Conservation (phyloP, 1,140 invertebrate genomes). For the Papilio dardanus region DNA sequence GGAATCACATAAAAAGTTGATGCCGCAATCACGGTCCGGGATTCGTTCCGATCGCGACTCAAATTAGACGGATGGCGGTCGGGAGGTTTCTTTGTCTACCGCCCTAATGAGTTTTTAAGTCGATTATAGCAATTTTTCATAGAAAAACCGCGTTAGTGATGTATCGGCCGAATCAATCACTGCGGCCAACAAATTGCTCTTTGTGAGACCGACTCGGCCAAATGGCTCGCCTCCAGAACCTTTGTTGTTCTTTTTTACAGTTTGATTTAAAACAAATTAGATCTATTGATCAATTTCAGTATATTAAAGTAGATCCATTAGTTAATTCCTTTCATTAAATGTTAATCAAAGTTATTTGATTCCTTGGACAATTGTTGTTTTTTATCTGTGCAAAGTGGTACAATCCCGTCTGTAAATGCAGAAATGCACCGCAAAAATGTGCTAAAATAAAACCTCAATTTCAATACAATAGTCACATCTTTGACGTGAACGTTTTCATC, state of each 20-base stretch:
- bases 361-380: not conserved
- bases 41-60: slow-evolving; percentile 74
- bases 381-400: not conserved
- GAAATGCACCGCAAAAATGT: not conserved
- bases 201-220: slow-evolving; percentile 53
- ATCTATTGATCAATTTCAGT: slow-evolving; percentile 31
- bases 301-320: not conserved
- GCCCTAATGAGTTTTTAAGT: slow-evolving; percentile 81
- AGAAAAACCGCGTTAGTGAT: slow-evolving; percentile 80
- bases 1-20: slow-evolving; percentile 63
- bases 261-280: slow-evolving; percentile 30
- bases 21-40: slow-evolving; percentile 67
- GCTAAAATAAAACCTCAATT: slow-evolving; percentile 27
- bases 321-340: slow-evolving; percentile 11
- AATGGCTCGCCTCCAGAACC: slow-evolving; percentile 39
- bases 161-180: slow-evolving; percentile 80
- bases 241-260: slow-evolving; percentile 21
- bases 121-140: slow-evolving; percentile 82
- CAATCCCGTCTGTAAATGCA: slow-evolving; percentile 14
- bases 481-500: slow-evolving; percentile 42
- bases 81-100: slow-evolving; percentile 75
- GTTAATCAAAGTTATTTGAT: not conserved
- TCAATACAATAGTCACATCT: slow-evolving; percentile 22
- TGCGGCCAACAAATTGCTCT: slow-evolving; percentile 71
- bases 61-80: slow-evolving; percentile 76